Base-by-base conservation (phyloP, 92 coral and sea anemone genomes). In the Bergia puertoricense region DNA sequence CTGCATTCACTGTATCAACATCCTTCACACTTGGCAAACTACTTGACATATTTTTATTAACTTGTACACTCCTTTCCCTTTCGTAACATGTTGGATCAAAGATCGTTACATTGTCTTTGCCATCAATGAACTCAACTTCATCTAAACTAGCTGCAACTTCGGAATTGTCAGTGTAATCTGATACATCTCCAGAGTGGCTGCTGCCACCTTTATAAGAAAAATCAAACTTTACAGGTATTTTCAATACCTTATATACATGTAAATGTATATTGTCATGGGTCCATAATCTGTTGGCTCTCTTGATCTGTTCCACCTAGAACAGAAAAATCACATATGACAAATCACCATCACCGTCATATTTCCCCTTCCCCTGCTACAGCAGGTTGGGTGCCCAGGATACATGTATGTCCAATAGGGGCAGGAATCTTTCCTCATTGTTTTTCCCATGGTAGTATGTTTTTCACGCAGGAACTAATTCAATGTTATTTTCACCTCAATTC, bases 281-380 rank as follows among this genome's bases (percentile, higher is more conserved):
- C 99, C 99, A 97, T 48, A 97, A 79, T 78, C 94, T 97, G 94
- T 97, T 97, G 3, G 89, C 93, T 67, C 98, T 91, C 86, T 94
- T 93, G 13, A 97, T 90, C 85, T 95, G 94, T 62, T 94, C 97
- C 18, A 94, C 93, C 97, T 94, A 18, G 14, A 65, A 75, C 74
- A 39, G 14, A 30, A 22, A 18, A 79, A 23, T 43, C 10, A 4
- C 41, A 75, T 41, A 41, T 40, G 69, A 62, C 0, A 7, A 16
- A 62, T n/a, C 23, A 51, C 57, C 1, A 15, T 30, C 30, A 30
- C 30, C 30, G 30, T 30, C 30, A 30, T 30, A 30, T 30, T 30
- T 30, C 30, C 30, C 30, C 30, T 30, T 30, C 30, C 30, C 30
- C 30, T 30, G 30, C 30, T 30, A 30, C 30, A 30, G 30, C 30